Percentiles rank a stretch among this genome's conserved stretches.
Evolutionary conservation across 2,797 vertebrate species (phyloP).

Genomic region (Eulemur coronatus): DNA sequence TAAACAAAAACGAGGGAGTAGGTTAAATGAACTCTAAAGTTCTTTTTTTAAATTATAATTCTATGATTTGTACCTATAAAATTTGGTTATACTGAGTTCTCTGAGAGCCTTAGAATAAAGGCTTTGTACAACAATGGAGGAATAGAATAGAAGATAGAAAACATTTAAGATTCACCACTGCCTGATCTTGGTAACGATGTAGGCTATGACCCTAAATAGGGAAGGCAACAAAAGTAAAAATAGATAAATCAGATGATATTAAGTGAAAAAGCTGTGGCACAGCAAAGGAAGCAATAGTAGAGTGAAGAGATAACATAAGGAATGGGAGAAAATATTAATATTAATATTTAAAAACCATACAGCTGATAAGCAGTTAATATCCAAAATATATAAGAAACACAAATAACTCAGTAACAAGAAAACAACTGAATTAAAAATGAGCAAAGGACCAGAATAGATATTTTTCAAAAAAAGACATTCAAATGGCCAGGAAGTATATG

Average conservation of each 20-base stretch:
- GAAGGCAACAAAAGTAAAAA: background rate
- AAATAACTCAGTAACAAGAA: background rate
- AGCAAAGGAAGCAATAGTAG: background rate
- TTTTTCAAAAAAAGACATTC: background rate
- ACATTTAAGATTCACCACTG: background rate
- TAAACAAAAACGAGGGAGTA: background rate
- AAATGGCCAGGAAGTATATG: background rate
- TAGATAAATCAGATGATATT: background rate
- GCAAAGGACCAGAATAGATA: background rate
- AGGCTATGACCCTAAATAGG: background rate
- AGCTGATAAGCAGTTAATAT: background rate
- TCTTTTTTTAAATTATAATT: background rate
- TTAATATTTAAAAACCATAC: background rate
- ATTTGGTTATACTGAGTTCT: background rate
- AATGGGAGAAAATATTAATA: background rate
- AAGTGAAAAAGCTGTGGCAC: background rate
- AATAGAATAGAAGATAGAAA: background rate
- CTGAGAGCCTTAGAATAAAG: background rate
- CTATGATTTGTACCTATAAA: background rate
- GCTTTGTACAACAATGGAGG: background rate
- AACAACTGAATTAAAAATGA: background rate
- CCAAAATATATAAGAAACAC: background rate
- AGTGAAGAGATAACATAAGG: background rate
- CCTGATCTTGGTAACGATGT: background rate
- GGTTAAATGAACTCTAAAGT: background rate